Evolutionary conservation across 1,140 invertebrate species (phyloP), one percentile per base, ranked within the genome.

Genomic region (Holotrichia oblita): DNA sequence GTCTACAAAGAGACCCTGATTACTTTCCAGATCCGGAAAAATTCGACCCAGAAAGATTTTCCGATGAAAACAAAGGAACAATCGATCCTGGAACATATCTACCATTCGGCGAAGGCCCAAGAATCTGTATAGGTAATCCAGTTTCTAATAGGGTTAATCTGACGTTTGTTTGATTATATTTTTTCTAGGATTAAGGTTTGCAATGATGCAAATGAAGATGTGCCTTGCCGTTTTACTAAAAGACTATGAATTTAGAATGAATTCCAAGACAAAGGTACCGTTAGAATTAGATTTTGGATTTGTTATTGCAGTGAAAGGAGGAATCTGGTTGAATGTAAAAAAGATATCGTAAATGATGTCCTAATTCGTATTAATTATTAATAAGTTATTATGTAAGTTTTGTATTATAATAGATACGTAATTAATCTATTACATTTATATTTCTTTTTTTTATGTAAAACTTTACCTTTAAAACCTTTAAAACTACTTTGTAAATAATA

Each of bases 241-340:
- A 17, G 81, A 87, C 69, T 86, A 83, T 77, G 77, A 83, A 76
- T 79, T 87, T n/a, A 79, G 77, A 9, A 77, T 85, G 22, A 84
- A 81, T 77, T 40, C 81, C 12, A 86, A 84, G 73, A 85, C 82
- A 9, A 42, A 61, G 27, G 24, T 79, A 27, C 83, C 82, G 8
- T 76, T 85, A 9, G 74, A 61, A 22, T 82, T 85, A 6, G 82
- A 85, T 10, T 81, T 81, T 12, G 78, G 73, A 61, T 6, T 81
- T 73, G 81, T 87, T 88, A 89, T 86, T 80, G 86, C 79, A 87
- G 88, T 40, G 85, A 89, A 81, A 82, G 90, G 82, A 40, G 83
- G 82, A 40, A 74, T 87, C 9, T 83, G 83, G 78, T 73, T 88
- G 14, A 72, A 83, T 73, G 73, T 83, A 7, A 77, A 84, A 41